Evolutionary conservation across 2,888 invertebrate species (phyloP).

Genomic region (Pandemis cinnamomeana): DNA sequence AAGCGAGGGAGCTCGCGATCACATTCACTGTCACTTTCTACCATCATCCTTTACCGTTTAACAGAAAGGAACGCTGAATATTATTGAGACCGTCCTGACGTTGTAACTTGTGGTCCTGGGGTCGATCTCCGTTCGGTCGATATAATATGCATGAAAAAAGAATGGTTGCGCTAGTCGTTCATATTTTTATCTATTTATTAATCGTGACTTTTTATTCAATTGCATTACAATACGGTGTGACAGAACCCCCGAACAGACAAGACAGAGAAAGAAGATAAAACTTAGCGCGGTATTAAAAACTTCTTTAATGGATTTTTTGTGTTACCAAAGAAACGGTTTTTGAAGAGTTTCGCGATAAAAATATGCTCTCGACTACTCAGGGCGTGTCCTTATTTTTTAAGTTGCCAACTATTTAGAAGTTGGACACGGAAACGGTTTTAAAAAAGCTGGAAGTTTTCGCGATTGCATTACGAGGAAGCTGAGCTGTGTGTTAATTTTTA

Average conservation of each 20-base stretch:
- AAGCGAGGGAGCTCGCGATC: no score
- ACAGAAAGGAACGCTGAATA: no score
- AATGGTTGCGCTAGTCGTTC: no score
- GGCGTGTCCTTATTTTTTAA: slow-evolving; percentile 23
- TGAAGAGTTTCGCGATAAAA: slow-evolving; percentile 34
- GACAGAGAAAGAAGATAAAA: slow-evolving; percentile 47
- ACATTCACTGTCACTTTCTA: no score
- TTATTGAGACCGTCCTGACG: no score
- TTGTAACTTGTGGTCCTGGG: no score
- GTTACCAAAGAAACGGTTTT: slow-evolving; percentile 37
- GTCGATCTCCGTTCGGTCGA: no score
- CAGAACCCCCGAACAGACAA: slow-evolving; percentile 44
- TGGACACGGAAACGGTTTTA: slow-evolving; percentile 37
- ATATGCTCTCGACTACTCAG: slow-evolving; percentile 27
- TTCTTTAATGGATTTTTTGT: slow-evolving; percentile 53
- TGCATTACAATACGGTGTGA: slow-evolving; percentile 44
- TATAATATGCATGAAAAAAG: no score
- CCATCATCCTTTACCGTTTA: no score
- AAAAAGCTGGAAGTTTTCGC: neutral
- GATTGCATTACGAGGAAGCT: neutral
- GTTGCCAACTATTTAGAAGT: slow-evolving; percentile 32
- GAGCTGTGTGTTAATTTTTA: neutral
- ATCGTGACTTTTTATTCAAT: no score
- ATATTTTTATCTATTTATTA: no score
- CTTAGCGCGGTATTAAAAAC: slow-evolving; percentile 52